These are phyloP conservation scores for Cotesia glomerata DNA, from an alignment of 1,140 invertebrate genomes.

Conservation along the genomic window DNA sequence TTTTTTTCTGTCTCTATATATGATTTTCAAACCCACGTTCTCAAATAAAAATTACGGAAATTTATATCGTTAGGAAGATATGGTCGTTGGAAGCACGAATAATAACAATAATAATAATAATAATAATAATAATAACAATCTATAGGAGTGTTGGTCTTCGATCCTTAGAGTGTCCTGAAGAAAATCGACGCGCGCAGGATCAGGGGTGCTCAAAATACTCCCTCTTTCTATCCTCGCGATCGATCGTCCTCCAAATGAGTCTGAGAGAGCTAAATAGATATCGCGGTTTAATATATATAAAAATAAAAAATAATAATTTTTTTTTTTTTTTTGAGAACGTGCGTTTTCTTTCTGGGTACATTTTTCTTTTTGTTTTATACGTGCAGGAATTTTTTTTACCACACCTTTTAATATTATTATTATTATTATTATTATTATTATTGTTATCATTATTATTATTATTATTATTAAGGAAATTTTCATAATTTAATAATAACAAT, in stretches of 20 bases:
- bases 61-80: conserved; percentile 2
- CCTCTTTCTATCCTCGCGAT: conserved; percentile 11
- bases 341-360: conserved; percentile 3
- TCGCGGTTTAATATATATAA: too few species aligned
- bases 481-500: too few species aligned
- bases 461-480: too few species aligned
- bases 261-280: background rate
- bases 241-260: conserved; percentile 19
- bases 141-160: background rate
- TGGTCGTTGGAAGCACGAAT: too few species aligned
- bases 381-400: background rate
- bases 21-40: background rate
- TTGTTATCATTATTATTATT: too few species aligned
- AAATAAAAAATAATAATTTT: background rate
- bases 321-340: conserved; percentile 2
- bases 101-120: conserved; percentile 30
- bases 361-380: conserved; percentile 18
- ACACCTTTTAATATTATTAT: too few species aligned
- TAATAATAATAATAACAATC: conserved; percentile 35
- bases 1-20: conserved; percentile 13
- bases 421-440: too few species aligned
- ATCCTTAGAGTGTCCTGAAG: conserved; percentile 9
- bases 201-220: conserved; percentile 1
- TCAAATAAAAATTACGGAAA: background rate
- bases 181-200: conserved; percentile 26